Evolutionary conservation across 2,797 vertebrate species (phyloP), one percentile per base, ranked within the genome.

Genomic region (Tokudaia muenninki): DNA sequence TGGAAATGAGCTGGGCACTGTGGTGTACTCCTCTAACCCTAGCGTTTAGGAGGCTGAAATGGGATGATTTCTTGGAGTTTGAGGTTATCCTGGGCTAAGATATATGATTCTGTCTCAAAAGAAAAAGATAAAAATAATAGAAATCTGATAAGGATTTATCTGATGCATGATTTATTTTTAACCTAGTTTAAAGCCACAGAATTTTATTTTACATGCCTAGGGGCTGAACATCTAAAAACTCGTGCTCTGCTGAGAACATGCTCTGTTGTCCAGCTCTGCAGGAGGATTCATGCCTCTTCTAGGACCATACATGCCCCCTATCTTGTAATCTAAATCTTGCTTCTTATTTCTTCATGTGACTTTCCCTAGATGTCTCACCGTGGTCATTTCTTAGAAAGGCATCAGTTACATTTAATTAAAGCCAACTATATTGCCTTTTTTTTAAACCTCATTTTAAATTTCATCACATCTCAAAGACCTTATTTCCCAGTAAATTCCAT

Each of bases 401-500:
- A 65, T 12, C 13, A 22, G 4, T 88, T 87, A 61, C 19, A 31
- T 17, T 78, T 22, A 93, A 55, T 61, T 47, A 86, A 78, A 97
- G 37, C 21, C 14, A 16, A 34, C 8, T 3, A 1, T 65, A 80
- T 52, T 57, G 47, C 26, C 83, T 17, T 90, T 26, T 14, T 7
- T 61, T 52, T 13, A 31, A 17, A 75, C 5, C 14, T 94, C 16
- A 47, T 95, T 78, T 87, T 83, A 86, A 95, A 70, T 75, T 82
- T 81, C 22, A 84, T 92, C 70, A 90, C 26, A 67, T 90, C 26
- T 78, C 22, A 72, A 44, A 67, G 29, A 84, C 1, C 22, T 74
- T 72, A 34, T 90, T 93, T 93, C 44, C 61, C 82, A 79, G 86
- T 37, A 61, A 24, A 21, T 61, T 50, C 41, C 26, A 63, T 55